Conservation (phyloP, 2,888 invertebrate genomes). For the Dryocosmus kuriphilus region DNA sequence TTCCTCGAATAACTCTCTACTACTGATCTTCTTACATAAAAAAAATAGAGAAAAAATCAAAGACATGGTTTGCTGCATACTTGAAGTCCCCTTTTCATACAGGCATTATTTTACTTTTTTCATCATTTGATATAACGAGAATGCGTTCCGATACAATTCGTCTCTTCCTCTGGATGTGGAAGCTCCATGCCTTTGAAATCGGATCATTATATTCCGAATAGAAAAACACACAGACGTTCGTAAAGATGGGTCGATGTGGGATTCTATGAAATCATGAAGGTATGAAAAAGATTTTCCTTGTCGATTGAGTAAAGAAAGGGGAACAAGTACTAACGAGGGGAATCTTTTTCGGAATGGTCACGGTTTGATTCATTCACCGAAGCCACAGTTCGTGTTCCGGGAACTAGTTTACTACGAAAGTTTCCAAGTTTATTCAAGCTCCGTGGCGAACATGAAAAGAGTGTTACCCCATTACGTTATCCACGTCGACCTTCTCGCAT, state of each 20-base stretch:
- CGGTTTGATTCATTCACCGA: conserved; percentile 61
- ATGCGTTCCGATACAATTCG: not conserved
- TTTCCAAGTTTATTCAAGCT: conserved; percentile 66
- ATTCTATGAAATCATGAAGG: not conserved
- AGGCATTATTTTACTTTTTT: conserved; percentile 25
- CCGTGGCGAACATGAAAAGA: conserved; percentile 50
- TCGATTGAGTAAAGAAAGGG: conserved; percentile 6
- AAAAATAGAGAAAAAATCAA: no score
- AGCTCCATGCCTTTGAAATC: not conserved
- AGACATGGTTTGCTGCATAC: not conserved
- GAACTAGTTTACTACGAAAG: conserved; percentile 65
- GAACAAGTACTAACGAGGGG: conserved; percentile 17
- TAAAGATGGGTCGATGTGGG: not conserved
- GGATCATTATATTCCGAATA: conserved; percentile 21
- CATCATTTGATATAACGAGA: conserved; percentile 23
- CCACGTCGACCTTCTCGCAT: conserved; percentile 56
- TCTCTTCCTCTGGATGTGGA: not conserved
- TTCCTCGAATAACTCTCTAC: no score
- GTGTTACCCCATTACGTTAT: conserved; percentile 53
- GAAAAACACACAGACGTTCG: not conserved
- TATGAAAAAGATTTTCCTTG: conserved; percentile 6
- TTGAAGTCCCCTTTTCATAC: not conserved
- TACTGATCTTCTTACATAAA: not conserved
- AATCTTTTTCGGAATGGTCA: conserved; percentile 54
- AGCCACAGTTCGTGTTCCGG: conserved; percentile 66